phyloP scores from a whole-genome alignment of 2,888 invertebrate species.

The Unio pictorum region DNA sequence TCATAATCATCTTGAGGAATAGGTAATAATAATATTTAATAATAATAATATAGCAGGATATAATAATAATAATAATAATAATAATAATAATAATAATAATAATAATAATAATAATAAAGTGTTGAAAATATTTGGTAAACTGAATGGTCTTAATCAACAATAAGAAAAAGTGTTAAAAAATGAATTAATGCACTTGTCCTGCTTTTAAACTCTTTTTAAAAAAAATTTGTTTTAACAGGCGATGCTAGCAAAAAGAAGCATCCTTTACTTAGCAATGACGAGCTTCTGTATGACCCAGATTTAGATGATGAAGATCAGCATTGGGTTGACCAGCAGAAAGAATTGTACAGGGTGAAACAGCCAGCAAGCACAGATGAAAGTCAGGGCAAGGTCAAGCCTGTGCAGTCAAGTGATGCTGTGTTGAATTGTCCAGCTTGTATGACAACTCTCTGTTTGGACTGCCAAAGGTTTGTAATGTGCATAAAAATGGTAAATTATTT shows the following conservation, averaged over 20 bases:
- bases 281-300: slow-evolving; percentile 75
- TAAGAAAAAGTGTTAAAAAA: too few relatives aligned
- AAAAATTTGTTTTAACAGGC: slow-evolving; percentile 11
- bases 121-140: too few relatives aligned
- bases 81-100: too few relatives aligned
- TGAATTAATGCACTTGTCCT: not conserved
- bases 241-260: slow-evolving; percentile 30
- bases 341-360: slow-evolving; percentile 54
- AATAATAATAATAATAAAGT: too few relatives aligned
- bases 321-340: slow-evolving; percentile 74
- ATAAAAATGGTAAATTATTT: not conserved
- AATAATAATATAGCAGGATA: too few relatives aligned
- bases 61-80: too few relatives aligned
- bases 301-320: slow-evolving; percentile 75
- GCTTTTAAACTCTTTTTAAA: not conserved
- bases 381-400: slow-evolving; percentile 35
- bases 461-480: slow-evolving; percentile 72
- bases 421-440: slow-evolving; percentile 78
- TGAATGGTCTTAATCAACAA: too few relatives aligned
- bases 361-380: slow-evolving; percentile 3
- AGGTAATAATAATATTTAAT: too few relatives aligned
- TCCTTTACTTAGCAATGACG: slow-evolving; percentile 64
- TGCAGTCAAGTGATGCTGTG: slow-evolving; percentile 75
- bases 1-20: too few relatives aligned
- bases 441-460: slow-evolving; percentile 76